phyloP scores from a whole-genome alignment of 2,113 vertebrate species.

The Myrmecophaga tridactyla region DNA sequence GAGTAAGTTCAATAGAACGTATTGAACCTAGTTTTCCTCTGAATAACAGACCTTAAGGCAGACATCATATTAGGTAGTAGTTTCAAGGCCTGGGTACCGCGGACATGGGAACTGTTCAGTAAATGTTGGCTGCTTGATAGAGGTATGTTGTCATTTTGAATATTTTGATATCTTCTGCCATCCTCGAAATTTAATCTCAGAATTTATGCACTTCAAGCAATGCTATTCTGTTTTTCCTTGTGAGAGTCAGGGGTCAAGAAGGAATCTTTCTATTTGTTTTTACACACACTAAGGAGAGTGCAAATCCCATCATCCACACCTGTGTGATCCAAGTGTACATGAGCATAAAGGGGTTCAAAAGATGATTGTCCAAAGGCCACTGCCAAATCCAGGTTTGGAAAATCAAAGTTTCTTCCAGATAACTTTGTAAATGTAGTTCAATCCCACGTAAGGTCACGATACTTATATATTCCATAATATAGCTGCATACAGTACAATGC shows the following conservation, averaged over 20 bases:
- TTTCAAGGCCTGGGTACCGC: background rate
- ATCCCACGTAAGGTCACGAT: background rate
- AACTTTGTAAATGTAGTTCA: background rate
- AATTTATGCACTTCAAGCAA: background rate
- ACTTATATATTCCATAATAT: background rate
- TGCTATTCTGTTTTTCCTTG: background rate
- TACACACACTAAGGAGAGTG: background rate
- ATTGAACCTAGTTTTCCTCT: background rate
- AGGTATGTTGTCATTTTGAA: background rate
- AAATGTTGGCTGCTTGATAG: background rate
- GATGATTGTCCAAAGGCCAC: background rate
- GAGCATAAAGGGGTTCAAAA: background rate
- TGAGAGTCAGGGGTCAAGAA: background rate
- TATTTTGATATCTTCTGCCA: slow-evolving; percentile 30
- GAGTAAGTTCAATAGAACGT: background rate
- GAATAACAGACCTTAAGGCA: background rate
- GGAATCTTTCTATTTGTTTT: slow-evolving; percentile 18
- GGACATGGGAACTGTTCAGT: background rate
- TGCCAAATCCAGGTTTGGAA: background rate
- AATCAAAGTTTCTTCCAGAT: background rate
- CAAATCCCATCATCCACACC: background rate
- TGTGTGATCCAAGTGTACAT: background rate
- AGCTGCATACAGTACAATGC: background rate
- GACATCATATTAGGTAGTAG: background rate
- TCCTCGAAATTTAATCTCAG: background rate